phyloP scores from a whole-genome alignment of 2,797 vertebrate species.

The Poecilia picta region DNA sequence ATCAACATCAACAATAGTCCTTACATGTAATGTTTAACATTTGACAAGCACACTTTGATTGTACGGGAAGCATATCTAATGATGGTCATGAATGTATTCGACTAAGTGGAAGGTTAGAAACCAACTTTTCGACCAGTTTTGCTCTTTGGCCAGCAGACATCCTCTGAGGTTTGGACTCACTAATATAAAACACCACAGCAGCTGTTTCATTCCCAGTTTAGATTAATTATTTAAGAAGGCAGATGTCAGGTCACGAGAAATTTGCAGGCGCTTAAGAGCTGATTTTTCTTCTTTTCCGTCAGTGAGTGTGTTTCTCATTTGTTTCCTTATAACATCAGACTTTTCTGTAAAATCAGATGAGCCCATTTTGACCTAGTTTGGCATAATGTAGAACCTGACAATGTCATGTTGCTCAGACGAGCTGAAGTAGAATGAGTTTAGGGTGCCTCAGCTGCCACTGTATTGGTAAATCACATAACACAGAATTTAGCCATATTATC shows the following conservation, averaged over 20 bases:
- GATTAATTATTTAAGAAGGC: conserved; percentile 10
- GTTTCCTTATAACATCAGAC: neutral
- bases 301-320: neutral
- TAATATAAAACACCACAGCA: conserved; percentile 15
- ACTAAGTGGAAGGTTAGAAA: neutral
- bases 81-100: neutral
- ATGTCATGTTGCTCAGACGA: neutral
- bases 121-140: neutral
- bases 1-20: neutral
- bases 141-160: neutral
- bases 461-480: neutral
- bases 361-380: neutral
- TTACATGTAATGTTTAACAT: neutral
- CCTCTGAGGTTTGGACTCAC: neutral
- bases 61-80: neutral
- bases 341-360: neutral
- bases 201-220: neutral
- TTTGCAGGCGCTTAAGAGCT: conserved; percentile 3
- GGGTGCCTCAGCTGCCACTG: neutral
- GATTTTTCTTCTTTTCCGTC: neutral
- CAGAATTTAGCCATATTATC: neutral
- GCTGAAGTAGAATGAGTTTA: neutral
- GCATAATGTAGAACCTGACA: neutral
- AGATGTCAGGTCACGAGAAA: conserved; percentile 16
- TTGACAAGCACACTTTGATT: neutral